phyloP scores from a whole-genome alignment of 2,888 invertebrate genomes.

The Calameuta pallipes region DNA sequence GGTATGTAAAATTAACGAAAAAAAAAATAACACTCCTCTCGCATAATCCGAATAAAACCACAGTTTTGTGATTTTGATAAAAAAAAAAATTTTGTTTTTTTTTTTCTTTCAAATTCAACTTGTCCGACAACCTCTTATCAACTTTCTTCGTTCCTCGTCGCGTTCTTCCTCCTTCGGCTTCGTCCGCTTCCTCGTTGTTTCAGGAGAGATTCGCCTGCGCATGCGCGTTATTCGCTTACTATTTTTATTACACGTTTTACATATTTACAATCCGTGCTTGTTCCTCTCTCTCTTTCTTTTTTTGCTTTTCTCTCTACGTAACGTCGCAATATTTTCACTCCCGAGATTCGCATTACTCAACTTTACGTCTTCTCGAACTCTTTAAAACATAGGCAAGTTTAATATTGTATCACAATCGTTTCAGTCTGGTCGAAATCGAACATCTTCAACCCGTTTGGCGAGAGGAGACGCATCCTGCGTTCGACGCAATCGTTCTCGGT shows the following conservation, averaged over 20 bases:
- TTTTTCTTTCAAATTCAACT: background rate
- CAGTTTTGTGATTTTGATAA: slow-evolving; percentile 12
- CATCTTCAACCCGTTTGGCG: slow-evolving; percentile 60
- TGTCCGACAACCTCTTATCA: background rate
- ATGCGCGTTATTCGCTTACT: slow-evolving; percentile 17
- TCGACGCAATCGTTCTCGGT: background rate
- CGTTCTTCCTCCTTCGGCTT: slow-evolving; percentile 11
- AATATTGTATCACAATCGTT: slow-evolving; percentile 67
- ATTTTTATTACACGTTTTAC: slow-evolving; percentile 39
- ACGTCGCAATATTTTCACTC: background rate
- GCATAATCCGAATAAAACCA: background rate
- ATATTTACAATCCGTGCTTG: slow-evolving; percentile 57
- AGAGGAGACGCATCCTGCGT: slow-evolving; percentile 37
- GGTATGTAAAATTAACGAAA: background rate
- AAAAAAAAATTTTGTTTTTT: background rate
- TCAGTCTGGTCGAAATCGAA: slow-evolving; percentile 65
- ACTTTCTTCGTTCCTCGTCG: slow-evolving; percentile 11
- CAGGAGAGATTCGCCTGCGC: slow-evolving; percentile 19
- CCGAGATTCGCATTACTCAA: background rate
- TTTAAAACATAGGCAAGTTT: slow-evolving; percentile 65
- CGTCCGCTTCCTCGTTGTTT: slow-evolving; percentile 12
- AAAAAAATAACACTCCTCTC: background rate
- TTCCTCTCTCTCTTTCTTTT: slow-evolving; percentile 17
- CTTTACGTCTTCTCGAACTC: slow-evolving; percentile 10
- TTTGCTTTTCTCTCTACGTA: background rate